These are phyloP conservation scores for Eidolon dupreanum DNA, from an alignment of 2,797 vertebrate genomes.

Conservation along the genomic window DNA sequence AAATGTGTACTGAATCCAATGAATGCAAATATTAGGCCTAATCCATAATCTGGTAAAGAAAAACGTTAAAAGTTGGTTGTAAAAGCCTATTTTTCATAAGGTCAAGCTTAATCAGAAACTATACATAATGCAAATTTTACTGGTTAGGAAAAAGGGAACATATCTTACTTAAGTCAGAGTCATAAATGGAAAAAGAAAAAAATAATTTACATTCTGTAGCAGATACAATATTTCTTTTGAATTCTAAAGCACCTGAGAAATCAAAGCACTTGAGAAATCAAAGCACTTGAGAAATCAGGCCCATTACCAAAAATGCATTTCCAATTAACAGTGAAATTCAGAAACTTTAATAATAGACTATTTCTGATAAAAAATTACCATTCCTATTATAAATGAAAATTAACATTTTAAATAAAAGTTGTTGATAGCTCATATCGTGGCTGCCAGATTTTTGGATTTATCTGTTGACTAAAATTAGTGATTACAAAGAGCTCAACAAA, in stretches of 20 bases:
- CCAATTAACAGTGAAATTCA: not conserved
- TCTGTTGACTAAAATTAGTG: not conserved
- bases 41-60: not conserved
- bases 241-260: not conserved
- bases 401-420: not conserved
- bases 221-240: not conserved
- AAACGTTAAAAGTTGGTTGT: not conserved
- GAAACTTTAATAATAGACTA: not conserved
- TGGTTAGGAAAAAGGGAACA: not conserved
- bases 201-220: not conserved
- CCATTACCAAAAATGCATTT: not conserved
- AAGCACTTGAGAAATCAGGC: not conserved
- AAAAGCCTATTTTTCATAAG: not conserved
- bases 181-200: not conserved
- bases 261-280: too few relatives aligned
- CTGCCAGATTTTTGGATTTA: not conserved
- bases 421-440: not conserved
- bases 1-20: not conserved
- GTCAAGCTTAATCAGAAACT: not conserved
- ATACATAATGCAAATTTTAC: not conserved
- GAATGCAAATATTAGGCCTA: not conserved
- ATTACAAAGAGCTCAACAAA: not conserved
- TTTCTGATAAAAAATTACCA: not conserved
- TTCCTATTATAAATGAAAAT: not conserved
- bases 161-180: not conserved